phyloP scores from a whole-genome alignment of 2,888 invertebrate species.

The Bimastos eiseni region DNA sequence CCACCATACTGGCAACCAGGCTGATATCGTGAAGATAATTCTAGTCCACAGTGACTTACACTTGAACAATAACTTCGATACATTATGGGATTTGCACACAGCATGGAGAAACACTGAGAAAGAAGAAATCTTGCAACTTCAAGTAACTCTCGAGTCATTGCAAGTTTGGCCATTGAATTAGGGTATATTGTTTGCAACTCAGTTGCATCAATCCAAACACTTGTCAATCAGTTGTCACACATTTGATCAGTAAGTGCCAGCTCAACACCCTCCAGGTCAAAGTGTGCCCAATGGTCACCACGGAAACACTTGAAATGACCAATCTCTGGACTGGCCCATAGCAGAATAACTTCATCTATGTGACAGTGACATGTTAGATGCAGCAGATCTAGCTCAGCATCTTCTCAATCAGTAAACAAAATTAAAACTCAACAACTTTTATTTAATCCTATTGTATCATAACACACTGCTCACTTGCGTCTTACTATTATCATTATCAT shows the following conservation, averaged over 20 bases:
- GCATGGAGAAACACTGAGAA: neutral
- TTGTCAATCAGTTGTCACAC: neutral
- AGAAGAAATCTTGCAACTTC: neutral
- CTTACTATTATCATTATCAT: too few species aligned
- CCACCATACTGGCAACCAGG: too few species aligned
- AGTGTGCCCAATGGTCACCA: neutral
- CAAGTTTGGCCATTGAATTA: neutral
- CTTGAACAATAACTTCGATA: neutral
- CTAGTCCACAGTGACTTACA: too few species aligned
- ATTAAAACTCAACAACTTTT: neutral
- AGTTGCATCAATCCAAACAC: neutral
- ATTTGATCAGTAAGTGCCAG: neutral
- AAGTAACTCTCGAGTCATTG: neutral
- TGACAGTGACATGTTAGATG: neutral
- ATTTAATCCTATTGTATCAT: neutral
- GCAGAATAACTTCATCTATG: neutral
- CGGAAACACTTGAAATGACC: neutral
- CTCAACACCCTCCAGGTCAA: neutral
- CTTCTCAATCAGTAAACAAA: neutral
- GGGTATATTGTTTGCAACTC: neutral
- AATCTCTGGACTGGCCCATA: neutral
- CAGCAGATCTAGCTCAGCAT: neutral
- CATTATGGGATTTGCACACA: neutral
- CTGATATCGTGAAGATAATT: too few species aligned
- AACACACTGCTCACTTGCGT: neutral